Conservation (phyloP, 2,888 invertebrate species). For the Sipha maydis region DNA sequence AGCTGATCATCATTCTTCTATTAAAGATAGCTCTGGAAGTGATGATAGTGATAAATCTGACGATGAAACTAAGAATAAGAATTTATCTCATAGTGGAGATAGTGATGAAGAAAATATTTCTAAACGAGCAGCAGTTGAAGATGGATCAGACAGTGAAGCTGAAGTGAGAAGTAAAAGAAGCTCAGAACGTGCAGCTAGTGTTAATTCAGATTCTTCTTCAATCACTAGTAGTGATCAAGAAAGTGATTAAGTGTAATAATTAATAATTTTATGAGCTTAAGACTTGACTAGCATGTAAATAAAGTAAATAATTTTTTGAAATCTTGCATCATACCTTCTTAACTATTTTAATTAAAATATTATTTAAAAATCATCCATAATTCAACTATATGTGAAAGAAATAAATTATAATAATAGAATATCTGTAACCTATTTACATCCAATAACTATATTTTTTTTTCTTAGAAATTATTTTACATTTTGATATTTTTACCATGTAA, state of each 20-base stretch:
- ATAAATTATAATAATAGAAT: no score
- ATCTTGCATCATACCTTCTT: no score
- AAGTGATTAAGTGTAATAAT: conserved; percentile 41
- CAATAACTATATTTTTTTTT: no score
- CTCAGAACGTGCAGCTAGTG: conserved; percentile 33
- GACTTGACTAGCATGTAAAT: neutral
- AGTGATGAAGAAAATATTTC: conserved; percentile 37
- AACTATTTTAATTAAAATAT: no score
- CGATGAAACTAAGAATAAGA: conserved; percentile 31
- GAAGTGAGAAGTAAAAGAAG: conserved; percentile 25
- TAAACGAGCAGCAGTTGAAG: conserved; percentile 18
- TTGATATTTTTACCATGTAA: no score
- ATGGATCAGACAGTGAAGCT: conserved; percentile 36
- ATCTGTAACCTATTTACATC: no score
- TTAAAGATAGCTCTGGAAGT: conserved; percentile 50
- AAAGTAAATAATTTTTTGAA: no score
- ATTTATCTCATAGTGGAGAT: conserved; percentile 40
- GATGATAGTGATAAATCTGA: conserved; percentile 55
- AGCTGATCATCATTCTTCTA: neutral
- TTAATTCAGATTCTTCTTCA: conserved; percentile 44
- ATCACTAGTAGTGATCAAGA: conserved; percentile 45
- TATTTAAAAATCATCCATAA: no score
- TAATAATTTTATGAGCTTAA: neutral
- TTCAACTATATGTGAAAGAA: no score
- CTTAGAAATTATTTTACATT: no score